phyloP scores from a whole-genome alignment of 2,797 vertebrate species.

The Etheostoma nigrum region DNA sequence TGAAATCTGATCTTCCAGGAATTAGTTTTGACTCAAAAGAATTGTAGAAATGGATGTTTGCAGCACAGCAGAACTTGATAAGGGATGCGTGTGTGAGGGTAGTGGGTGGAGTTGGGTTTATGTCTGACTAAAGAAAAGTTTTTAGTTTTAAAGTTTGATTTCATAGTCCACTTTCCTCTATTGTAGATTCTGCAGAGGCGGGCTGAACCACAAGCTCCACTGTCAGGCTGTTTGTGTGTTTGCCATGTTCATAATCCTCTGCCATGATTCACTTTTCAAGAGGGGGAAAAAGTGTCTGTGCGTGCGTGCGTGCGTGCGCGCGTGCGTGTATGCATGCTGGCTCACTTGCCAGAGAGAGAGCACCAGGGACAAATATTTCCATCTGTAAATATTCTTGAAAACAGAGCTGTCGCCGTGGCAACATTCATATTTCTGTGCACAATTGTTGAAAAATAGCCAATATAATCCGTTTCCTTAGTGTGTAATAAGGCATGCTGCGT shows the following conservation, averaged over 20 bases:
- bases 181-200: slow-evolving; percentile 48
- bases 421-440: slow-evolving; percentile 56
- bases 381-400: slow-evolving; percentile 82
- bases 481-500: slow-evolving; percentile 14
- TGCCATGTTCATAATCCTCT: slow-evolving; percentile 74
- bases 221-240: slow-evolving; percentile 64
- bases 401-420: slow-evolving; percentile 78
- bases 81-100: neutral
- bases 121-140: slow-evolving; percentile 7
- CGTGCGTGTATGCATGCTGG: slow-evolving; percentile 20
- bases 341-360: slow-evolving; percentile 59
- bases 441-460: slow-evolving; percentile 41
- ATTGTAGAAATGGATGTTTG: neutral
- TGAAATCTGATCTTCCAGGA: slow-evolving; percentile 2
- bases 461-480: slow-evolving; percentile 30
- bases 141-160: slow-evolving; percentile 25
- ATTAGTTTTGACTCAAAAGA: slow-evolving; percentile 1
- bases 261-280: slow-evolving; percentile 75
- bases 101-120: slow-evolving; percentile 1
- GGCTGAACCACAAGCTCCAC: slow-evolving; percentile 34
- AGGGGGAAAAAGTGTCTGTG: slow-evolving; percentile 23
- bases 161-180: slow-evolving; percentile 40
- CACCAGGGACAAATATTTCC: slow-evolving; percentile 83
- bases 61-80: neutral
- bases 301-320: neutral